Base-by-base conservation (phyloP, 2,888 invertebrate species). In the Hypselothyrea guttata region DNA sequence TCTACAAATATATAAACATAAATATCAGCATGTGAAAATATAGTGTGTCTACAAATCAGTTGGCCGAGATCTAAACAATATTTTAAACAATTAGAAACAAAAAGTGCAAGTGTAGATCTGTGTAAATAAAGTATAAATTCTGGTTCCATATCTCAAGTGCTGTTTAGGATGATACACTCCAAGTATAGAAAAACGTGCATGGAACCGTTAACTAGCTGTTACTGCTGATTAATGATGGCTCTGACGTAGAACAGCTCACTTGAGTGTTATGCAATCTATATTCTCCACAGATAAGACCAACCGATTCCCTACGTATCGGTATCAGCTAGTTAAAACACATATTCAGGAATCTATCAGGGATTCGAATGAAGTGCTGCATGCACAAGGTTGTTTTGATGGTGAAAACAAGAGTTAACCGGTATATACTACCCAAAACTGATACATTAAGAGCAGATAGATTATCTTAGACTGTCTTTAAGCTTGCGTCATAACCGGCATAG, bases 401-500 rank as follows among this genome's bases (percentile, higher is more conserved):
- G 11, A 51, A 44, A 18, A 22, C 22, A 22, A 5, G 22, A 22
- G 22, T 22, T 22, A 60, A 60, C 72, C 47, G 40, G 62, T 52
- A 48, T 15, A 9, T 40, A 60, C 60, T 60, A 33, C 22, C 22
- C 2, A 66, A 41, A 16, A 47, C 0, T 37, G 38, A 53, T 18
- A 35, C 46, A 54, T 38, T 11, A 8, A 40, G 34, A 31, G 45
- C n/a, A 59, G 54, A 55, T 11, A 55, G 47, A 57, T 65, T 54
- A 72, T 60, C 54, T 48, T 22, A 49, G 31, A 52, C 35, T 27
- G n/a, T 35, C 33, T 30, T 41, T 28, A 35, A 3, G 52, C n/a
- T 67, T 73, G 70, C 72, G 72, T 73, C 73, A 73, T 46, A 51
- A 11, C 13, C 44, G 28, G 33, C 31, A 40, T 37, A 12, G 31